A percentile compares a stretch with the other conserved stretches of the same genome.
These are phyloP conservation scores for Hyla sarda DNA, from an alignment of 2,113 vertebrate species.

Conservation along the genomic window DNA sequence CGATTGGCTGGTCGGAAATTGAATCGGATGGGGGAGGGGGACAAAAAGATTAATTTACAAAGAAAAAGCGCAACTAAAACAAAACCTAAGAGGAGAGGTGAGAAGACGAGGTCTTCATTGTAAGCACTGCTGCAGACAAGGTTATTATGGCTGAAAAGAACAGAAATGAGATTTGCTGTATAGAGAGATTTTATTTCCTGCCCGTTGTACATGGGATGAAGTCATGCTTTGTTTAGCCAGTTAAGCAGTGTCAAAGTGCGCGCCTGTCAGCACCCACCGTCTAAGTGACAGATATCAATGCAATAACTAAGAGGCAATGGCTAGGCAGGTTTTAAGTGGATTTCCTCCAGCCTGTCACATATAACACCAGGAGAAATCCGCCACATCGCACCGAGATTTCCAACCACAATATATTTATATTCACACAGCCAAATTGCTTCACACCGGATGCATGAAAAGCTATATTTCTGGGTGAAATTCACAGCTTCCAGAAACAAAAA, in stretches of 20 bases:
- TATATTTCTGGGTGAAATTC: slow-evolving; percentile 14
- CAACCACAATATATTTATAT: slow-evolving; percentile 24
- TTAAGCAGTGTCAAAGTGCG: slow-evolving; percentile 48
- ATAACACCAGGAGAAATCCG: slow-evolving; percentile 38
- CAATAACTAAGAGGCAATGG: slow-evolving; percentile 38
- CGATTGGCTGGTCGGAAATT: neutral
- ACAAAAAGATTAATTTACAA: neutral
- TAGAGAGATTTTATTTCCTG: slow-evolving; percentile 12
- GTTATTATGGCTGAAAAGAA: slow-evolving; percentile 38
- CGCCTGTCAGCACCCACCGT: slow-evolving; percentile 16
- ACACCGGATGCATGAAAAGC: slow-evolving; percentile 39
- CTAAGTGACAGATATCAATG: slow-evolving; percentile 29
- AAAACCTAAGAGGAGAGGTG: neutral
- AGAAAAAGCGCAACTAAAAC: neutral
- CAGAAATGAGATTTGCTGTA: slow-evolving; percentile 43
- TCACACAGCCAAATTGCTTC: neutral
- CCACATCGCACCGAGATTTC: slow-evolving; percentile 45
- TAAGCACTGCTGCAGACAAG: slow-evolving; percentile 4
- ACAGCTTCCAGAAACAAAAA: slow-evolving; percentile 8
- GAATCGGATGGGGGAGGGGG: neutral
- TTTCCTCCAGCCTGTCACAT: slow-evolving; percentile 40
- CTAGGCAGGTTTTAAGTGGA: slow-evolving; percentile 41
- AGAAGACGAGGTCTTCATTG: slow-evolving; percentile 43
- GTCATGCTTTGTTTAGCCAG: slow-evolving; percentile 38
- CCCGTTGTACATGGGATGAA: neutral